Evolutionary conservation across 2,797 vertebrate species (phyloP).

Genomic region (Holocentrus rufus): DNA sequence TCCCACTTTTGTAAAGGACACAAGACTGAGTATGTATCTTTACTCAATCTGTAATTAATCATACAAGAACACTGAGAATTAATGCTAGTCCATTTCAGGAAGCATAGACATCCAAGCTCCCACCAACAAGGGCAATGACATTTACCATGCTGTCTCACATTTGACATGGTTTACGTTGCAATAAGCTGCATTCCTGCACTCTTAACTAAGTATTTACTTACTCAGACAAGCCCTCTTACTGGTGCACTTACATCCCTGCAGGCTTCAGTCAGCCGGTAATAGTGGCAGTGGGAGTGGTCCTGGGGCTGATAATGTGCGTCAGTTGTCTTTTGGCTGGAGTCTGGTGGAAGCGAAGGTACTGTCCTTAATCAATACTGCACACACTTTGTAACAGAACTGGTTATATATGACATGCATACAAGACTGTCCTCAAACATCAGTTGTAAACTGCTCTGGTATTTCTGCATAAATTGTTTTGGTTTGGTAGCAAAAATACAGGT

Average conservation of each 20-base stretch:
- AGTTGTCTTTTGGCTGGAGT: conserved; percentile 83
- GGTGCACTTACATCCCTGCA: conserved; percentile 55
- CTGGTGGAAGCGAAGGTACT: conserved; percentile 86
- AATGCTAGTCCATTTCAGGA: background rate
- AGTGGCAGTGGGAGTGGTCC: conserved; percentile 82
- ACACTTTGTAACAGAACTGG: background rate
- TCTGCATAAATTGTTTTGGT: background rate
- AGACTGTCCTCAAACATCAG: background rate
- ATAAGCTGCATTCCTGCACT: conserved; percentile 41
- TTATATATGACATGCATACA: background rate
- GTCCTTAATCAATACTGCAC: conserved; percentile 2
- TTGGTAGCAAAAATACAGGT: background rate
- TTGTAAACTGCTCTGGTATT: background rate
- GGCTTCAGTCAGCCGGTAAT: conserved; percentile 80
- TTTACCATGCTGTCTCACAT: background rate
- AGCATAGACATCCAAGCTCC: background rate
- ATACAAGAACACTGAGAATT: conserved; percentile 1
- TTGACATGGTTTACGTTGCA: conserved; percentile 16
- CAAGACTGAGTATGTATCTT: conserved; percentile 67
- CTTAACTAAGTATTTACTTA: conserved; percentile 41
- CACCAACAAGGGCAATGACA: background rate
- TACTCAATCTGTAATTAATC: no score
- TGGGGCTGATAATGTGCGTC: conserved; percentile 82
- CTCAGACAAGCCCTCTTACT: conserved; percentile 3
- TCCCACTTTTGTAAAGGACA: conserved; percentile 72